Evolutionary conservation across 2,888 invertebrate species (phyloP).

Genomic region (Rotaria socialis): DNA sequence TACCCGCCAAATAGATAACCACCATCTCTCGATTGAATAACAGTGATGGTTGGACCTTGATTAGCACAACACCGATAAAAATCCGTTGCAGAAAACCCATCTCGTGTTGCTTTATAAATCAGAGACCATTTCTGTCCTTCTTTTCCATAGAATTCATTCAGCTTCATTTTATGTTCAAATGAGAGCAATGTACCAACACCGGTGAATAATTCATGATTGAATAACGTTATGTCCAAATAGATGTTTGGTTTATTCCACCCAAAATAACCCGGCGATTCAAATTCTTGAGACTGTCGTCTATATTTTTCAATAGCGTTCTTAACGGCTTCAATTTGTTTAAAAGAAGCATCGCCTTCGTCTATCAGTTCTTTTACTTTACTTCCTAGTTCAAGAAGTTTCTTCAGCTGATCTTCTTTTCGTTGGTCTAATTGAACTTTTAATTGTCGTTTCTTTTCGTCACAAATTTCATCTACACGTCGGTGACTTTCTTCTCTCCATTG

Average conservation of each 20-base stretch:
- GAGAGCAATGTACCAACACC: not conserved
- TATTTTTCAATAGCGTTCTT: not conserved
- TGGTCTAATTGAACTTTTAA: not conserved
- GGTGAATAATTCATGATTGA: not conserved
- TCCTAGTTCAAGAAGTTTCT: not conserved
- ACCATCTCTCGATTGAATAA: constrained; percentile 14
- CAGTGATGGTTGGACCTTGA: constrained; percentile 30
- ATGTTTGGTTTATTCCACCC: not conserved
- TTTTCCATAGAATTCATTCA: not conserved
- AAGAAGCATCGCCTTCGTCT: not conserved
- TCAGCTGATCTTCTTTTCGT: not conserved
- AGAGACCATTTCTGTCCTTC: constrained; percentile 35
- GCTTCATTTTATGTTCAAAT: not conserved
- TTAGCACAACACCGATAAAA: constrained; percentile 39
- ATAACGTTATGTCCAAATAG: not conserved
- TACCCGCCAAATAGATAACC: constrained; percentile 40
- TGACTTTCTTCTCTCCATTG: not conserved
- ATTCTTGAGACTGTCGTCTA: not conserved
- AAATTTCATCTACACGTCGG: not conserved
- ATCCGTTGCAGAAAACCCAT: constrained; percentile 26
- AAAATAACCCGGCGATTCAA: not conserved
- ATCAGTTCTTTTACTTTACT: not conserved
- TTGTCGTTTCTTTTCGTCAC: not conserved
- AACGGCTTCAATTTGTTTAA: not conserved
- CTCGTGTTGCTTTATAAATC: constrained; percentile 37